phyloP scores from a whole-genome alignment of 2,888 invertebrate species.

The Augochlorella aurata region DNA sequence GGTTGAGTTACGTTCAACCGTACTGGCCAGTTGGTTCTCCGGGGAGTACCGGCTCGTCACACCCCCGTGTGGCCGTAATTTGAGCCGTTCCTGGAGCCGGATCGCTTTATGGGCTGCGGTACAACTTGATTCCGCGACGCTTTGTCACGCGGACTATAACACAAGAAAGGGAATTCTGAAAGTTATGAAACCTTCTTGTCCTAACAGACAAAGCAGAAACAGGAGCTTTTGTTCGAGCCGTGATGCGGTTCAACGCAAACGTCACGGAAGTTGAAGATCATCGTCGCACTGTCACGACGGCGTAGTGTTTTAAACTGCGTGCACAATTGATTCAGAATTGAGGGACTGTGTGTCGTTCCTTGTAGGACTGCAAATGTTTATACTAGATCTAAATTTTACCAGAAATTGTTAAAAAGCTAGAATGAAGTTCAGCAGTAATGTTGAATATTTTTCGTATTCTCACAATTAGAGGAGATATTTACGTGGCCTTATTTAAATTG shows the following conservation, averaged over 20 bases:
- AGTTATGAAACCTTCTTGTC: background rate
- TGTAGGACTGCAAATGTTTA: too few relatives aligned
- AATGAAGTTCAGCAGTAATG: too few relatives aligned
- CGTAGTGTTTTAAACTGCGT: too few relatives aligned
- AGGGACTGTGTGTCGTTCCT: too few relatives aligned
- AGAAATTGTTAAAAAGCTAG: too few relatives aligned
- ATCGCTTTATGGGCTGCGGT: constrained; percentile 22
- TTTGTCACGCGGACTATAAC: background rate
- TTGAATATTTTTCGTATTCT: too few relatives aligned
- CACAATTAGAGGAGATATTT: too few relatives aligned
- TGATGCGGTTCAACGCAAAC: background rate
- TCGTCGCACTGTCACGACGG: too few relatives aligned
- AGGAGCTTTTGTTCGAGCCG: background rate
- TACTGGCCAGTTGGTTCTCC: background rate
- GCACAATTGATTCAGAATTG: too few relatives aligned
- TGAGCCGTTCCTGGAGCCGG: background rate
- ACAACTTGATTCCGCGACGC: constrained; percentile 14
- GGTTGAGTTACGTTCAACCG: constrained; percentile 20
- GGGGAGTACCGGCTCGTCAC: background rate
- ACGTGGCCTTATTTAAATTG: too few relatives aligned
- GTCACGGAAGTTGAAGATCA: too few relatives aligned
- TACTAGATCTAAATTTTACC: too few relatives aligned
- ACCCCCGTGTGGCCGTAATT: constrained; percentile 23
- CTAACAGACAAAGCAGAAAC: background rate
- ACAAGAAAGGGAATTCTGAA: background rate